Evolutionary conservation across 2,797 vertebrate genomes (phyloP), one percentile per base, ranked within the genome.

Genomic region (Eremophila alpestris): DNA sequence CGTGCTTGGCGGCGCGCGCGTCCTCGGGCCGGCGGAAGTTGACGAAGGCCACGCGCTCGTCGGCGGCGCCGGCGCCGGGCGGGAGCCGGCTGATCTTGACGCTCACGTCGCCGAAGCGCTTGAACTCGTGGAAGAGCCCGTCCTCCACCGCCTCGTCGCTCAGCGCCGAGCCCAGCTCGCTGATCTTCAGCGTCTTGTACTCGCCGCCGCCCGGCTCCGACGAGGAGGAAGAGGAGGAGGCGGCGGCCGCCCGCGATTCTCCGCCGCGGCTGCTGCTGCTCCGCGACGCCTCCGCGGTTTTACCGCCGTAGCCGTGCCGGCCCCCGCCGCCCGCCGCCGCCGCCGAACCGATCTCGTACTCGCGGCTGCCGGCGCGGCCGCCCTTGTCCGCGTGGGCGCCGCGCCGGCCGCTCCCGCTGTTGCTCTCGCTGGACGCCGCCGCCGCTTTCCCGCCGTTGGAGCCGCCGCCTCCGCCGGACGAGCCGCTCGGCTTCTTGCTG

Each of bases 81-180:
- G 98, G 97, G 63, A 99, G 98, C 13, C 99, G 98, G 96, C 99
- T 99, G 83, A 99, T 99, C 94, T 99, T 99, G 11, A 99, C 99
- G 71, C 99, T 99, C 49, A 99, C 99, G 41, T 99, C 99, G 0
- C 99, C 99, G 46, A 99, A 99, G 93, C 99, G 99, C 63, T 99
- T 99, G 85, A 99, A 99, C 94, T 99, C 99, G 32, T 99, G 99
- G 89, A 99, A 99, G 2, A 99, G 98, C 24, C 99, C 99, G 74
- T 99, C 99, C 95, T 99, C 99, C n/a, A 99, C 98, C 54, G 99
- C 99, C 68, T 99, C 99, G 89, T 99, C 99, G 88, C 99, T 99
- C 91, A 99, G 96, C 96, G 99, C 99, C 11, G 99, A 99, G 89
- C 99, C 99, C 84, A 99, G 97, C 96, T 99, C 99, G 97, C 99